Percentiles rank a stretch among this genome's conserved stretches.
phyloP scores from a whole-genome alignment of 2,888 invertebrate species.

The Pyralis farinalis region DNA sequence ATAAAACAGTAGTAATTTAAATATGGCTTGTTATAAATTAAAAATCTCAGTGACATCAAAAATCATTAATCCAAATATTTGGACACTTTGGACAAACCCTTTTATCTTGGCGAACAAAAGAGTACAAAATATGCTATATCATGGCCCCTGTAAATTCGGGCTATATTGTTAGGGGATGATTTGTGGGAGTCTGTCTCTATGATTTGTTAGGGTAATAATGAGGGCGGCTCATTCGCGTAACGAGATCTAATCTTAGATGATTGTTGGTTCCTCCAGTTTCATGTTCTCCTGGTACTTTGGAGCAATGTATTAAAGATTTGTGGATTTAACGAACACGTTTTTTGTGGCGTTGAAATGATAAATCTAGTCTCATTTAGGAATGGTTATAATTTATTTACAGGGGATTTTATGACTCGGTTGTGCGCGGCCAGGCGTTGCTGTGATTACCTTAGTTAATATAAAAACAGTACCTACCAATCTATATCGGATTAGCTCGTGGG shows the following conservation, averaged over 20 bases:
- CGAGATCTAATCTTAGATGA: constrained; percentile 21
- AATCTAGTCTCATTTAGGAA: too few species aligned
- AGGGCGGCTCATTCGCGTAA: constrained; percentile 17
- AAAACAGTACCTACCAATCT: too few species aligned
- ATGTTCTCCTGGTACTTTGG: constrained; percentile 8
- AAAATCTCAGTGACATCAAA: background rate
- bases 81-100: constrained; percentile 5
- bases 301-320: background rate
- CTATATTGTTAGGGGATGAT: constrained; percentile 23
- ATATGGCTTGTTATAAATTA: too few species aligned
- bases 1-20: too few species aligned
- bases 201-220: constrained; percentile 28
- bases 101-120: constrained; percentile 16
- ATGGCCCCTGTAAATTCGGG: constrained; percentile 13
- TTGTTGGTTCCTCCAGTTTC: constrained; percentile 14
- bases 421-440: too few species aligned
- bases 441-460: too few species aligned
- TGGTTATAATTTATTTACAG: too few species aligned
- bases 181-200: constrained; percentile 23
- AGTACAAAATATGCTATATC: constrained; percentile 18
- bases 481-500: too few species aligned
- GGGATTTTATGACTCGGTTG: too few species aligned
- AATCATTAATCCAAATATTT: background rate
- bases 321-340: too few species aligned
- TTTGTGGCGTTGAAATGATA: too few species aligned